These are phyloP conservation scores for Linyphia triangularis DNA, from an alignment of 2,888 invertebrate genomes.

Conservation along the genomic window DNA sequence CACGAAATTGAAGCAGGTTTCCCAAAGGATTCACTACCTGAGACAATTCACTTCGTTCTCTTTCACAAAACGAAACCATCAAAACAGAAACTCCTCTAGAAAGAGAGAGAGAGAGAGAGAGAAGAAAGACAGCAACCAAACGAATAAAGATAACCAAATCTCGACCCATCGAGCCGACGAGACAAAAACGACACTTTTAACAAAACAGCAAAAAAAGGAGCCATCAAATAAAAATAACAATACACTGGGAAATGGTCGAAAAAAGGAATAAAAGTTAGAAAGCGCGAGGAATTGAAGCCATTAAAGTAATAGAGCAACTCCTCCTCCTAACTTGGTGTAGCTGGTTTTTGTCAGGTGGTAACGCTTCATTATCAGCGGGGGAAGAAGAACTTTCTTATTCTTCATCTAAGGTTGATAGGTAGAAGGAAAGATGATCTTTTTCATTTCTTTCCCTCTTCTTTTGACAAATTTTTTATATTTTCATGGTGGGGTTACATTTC, in stretches of 20 bases:
- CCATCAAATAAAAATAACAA: slow-evolving; percentile 37
- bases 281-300: slow-evolving; percentile 65
- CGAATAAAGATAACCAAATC: slow-evolving; percentile 54
- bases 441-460: not conserved
- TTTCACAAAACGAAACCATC: slow-evolving; percentile 3
- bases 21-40: not conserved
- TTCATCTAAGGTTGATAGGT: not conserved
- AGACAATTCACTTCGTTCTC: not conserved
- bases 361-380: slow-evolving; percentile 61
- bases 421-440: not conserved
- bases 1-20: not conserved
- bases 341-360: slow-evolving; percentile 67
- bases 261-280: slow-evolving; percentile 24
- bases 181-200: slow-evolving; percentile 54
- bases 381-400: not conserved
- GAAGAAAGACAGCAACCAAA: slow-evolving; percentile 13
- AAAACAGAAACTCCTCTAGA: slow-evolving; percentile 11
- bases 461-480: too few species aligned
- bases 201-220: slow-evolving; percentile 1
- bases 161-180: slow-evolving; percentile 25
- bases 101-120: not conserved
- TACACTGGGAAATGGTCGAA: not conserved
- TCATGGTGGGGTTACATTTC: too few species aligned
- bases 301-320: slow-evolving; percentile 59
- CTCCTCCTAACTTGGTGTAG: slow-evolving; percentile 30